phyloP scores from a whole-genome alignment of 2,797 vertebrate genomes.

The Arremon aurantiirostris region DNA sequence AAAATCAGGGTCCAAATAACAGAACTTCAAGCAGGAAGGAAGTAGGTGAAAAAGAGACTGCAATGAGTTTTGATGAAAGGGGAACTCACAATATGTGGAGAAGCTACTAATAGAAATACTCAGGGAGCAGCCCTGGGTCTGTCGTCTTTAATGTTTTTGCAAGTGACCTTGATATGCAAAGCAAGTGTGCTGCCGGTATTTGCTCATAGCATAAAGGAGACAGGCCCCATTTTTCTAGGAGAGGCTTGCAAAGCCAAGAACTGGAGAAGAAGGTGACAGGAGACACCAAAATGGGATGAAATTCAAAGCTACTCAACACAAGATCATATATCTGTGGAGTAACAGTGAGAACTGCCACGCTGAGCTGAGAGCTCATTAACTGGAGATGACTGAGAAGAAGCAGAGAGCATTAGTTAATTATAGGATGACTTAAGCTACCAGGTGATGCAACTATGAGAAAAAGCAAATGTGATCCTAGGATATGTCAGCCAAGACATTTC shows the following conservation, averaged over 20 bases:
- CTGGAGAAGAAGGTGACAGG: neutral
- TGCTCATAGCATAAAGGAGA: neutral
- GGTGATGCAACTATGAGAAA: conserved; percentile 29
- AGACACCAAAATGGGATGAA: neutral
- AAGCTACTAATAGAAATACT: neutral
- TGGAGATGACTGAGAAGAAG: conserved; percentile 20
- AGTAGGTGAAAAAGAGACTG: neutral
- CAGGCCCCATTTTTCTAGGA: neutral
- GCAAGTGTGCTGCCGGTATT: neutral
- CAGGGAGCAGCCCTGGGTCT: neutral
- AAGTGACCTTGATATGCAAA: neutral
- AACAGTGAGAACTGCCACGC: neutral
- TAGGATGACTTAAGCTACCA: conserved; percentile 19
- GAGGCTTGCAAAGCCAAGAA: neutral
- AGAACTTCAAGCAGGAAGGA: conserved; percentile 37
- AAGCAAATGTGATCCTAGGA: neutral
- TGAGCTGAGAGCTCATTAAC: conserved; percentile 12
- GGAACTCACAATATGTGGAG: conserved; percentile 5
- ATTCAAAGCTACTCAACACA: neutral
- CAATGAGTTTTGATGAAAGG: neutral
- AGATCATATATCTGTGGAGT: neutral
- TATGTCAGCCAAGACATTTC: conserved; percentile 3
- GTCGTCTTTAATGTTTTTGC: neutral
- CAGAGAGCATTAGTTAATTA: conserved; percentile 34
- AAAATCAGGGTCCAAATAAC: neutral